phyloP scores from a whole-genome alignment of 2,113 vertebrate species.

The Martes martes region DNA sequence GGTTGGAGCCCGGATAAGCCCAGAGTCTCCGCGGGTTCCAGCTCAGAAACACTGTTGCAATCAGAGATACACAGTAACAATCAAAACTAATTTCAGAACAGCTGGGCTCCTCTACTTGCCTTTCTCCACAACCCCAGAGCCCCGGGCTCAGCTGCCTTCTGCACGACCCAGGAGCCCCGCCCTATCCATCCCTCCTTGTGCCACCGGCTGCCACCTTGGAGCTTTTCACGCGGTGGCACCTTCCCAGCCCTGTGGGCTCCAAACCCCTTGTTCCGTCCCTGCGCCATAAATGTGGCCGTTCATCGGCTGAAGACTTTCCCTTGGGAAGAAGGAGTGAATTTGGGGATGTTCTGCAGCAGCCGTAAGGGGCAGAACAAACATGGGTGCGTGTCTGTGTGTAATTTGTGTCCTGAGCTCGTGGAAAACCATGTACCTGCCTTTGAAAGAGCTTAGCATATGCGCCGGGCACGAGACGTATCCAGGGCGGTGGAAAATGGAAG shows the following conservation, averaged over 20 bases:
- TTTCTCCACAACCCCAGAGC: background rate
- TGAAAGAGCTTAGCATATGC: too few relatives aligned
- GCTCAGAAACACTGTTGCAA: background rate
- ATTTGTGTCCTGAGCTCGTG: too few relatives aligned
- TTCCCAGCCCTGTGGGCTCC: background rate
- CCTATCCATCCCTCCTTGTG: accelerated
- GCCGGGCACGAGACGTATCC: background rate
- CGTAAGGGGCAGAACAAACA: background rate
- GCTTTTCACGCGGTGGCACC: background rate
- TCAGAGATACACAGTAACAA: too few relatives aligned
- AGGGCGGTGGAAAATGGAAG: background rate
- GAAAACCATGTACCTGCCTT: background rate
- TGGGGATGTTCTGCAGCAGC: background rate
- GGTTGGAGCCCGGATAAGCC: background rate
- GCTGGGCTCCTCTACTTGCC: accelerated
- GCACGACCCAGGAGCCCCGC: accelerated
- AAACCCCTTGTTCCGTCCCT: background rate
- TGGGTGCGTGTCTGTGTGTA: background rate
- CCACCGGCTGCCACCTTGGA: accelerated
- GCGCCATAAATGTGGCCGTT: background rate
- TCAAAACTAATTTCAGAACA: background rate
- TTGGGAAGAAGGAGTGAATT: background rate
- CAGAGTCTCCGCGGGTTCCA: background rate
- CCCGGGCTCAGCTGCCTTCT: accelerated
- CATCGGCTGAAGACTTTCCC: background rate